Evolutionary conservation across 2,888 invertebrate genomes (phyloP).

Genomic region (Leucania comma): DNA sequence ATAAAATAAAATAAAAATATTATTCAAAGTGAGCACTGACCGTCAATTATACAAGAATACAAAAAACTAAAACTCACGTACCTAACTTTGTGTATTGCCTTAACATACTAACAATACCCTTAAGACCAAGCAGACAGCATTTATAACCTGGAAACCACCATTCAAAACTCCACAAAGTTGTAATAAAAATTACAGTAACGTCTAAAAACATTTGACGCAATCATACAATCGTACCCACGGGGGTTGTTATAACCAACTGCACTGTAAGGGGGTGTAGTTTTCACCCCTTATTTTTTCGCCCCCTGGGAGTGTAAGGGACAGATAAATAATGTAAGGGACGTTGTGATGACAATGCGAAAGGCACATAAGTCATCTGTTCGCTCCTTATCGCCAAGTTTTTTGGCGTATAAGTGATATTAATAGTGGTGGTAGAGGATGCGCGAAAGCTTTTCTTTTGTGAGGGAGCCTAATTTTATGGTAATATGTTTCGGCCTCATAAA

Average conservation of each 20-base stretch:
- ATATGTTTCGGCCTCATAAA: slow-evolving; percentile 29
- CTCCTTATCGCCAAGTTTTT: slow-evolving; percentile 52
- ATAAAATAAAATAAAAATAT: no score
- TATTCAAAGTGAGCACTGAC: no score
- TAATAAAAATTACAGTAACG: slow-evolving; percentile 37
- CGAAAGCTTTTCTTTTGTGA: slow-evolving; percentile 31
- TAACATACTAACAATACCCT: slow-evolving; percentile 3
- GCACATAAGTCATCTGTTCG: slow-evolving; percentile 55
- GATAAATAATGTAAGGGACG: slow-evolving; percentile 61
- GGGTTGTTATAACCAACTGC: slow-evolving; percentile 44
- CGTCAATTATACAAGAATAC: background rate
- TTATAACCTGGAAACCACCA: background rate
- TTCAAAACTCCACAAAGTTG: slow-evolving; percentile 24
- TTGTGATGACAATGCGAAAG: slow-evolving; percentile 53
- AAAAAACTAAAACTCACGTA: background rate
- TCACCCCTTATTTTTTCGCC: slow-evolving; percentile 44
- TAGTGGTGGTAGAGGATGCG: slow-evolving; percentile 25
- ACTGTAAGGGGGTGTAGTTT: slow-evolving; percentile 50
- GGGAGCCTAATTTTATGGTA: slow-evolving; percentile 40
- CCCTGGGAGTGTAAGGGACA: slow-evolving; percentile 34
- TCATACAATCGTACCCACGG: slow-evolving; percentile 27
- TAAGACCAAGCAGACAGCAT: background rate
- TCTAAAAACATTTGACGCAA: slow-evolving; percentile 31
- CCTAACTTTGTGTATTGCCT: background rate
- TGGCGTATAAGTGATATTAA: slow-evolving; percentile 53